Conservation (phyloP, 2,113 vertebrate species). For the Emydocephalus ijimae region DNA sequence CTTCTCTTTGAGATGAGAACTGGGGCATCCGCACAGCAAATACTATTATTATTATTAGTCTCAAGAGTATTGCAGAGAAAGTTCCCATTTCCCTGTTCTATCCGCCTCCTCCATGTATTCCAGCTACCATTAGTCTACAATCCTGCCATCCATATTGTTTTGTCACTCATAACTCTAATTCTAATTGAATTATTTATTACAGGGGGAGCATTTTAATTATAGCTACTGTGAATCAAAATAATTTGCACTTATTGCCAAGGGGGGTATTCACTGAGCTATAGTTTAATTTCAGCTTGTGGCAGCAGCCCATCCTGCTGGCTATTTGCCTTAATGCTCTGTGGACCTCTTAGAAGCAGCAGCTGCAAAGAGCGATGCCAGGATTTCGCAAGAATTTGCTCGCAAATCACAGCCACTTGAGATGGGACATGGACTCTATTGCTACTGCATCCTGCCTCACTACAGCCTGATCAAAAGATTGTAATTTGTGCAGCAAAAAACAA, state of each 20-base stretch:
- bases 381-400: not conserved
- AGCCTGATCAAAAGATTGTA: not conserved
- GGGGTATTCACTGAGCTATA: conserved; percentile 13
- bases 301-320: conserved; percentile 16
- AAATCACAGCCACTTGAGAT: not conserved
- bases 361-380: not conserved
- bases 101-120: not conserved
- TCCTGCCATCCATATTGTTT: conserved; percentile 9
- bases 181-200: conserved; percentile 38
- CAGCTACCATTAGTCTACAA: not conserved
- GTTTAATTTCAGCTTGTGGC: conserved; percentile 25
- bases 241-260: conserved; percentile 31
- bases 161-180: conserved; percentile 18
- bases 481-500: not conserved
- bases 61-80: not conserved
- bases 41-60: not conserved
- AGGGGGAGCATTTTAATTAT: conserved; percentile 24
- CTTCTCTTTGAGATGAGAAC: not conserved
- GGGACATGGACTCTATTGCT: not conserved
- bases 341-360: conserved; percentile 12
- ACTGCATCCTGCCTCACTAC: not conserved
- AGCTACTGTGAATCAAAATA: conserved; percentile 27
- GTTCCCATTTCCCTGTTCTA: not conserved
- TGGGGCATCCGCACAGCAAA: not conserved
- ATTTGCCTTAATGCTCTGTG: conserved; percentile 22